Evolutionary conservation across 2,888 invertebrate species (phyloP), one percentile per base, ranked within the genome.

Genomic region (Drosophila niveifrons): DNA sequence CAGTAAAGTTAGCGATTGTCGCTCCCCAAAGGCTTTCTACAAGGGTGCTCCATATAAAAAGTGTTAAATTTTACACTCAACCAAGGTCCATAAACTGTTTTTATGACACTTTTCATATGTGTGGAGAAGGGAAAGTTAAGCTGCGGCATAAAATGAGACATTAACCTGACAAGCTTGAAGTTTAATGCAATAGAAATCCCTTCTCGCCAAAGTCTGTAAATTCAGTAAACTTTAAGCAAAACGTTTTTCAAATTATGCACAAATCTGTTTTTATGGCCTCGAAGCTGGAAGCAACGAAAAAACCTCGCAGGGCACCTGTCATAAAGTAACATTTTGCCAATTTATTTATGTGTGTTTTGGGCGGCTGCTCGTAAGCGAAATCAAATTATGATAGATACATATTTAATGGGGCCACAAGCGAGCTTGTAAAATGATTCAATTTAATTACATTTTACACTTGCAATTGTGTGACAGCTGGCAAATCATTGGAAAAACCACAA

Each of bases 201-300:
- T 48, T 34, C 28, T 34, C 28, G 10, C 10, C n/a, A 3, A 34
- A 13, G 8, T 39, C 18, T 44, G 47, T 39, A 59, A 68, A 59
- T 47, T 55, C 61, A 64, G 44, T 61, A 50, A 69, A 68, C 68
- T 63, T 58, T 47, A 56, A 48, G 68, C 58, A 23, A 62, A 78
- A 61, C 59, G 66, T 43, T 58, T 72, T 69, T 57, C 13, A 72
- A 87, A 83, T 84, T 73, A 78, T 72, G 88, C 72, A 70, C 61
- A 82, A 89, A 84, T 89, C 89, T 67, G 65, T 51, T 89, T 82
- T 89, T 76, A 84, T 73, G 68, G 65, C 53, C 50, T 29, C 29
- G 56, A 52, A 59, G 53, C 52, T 18, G 0, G 18, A 23, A 23
- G 23, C 23, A 23, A 23, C 23, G 23, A 23, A 23, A 23, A 52